Percentiles rank a stretch among this genome's conserved stretches.
Evolutionary conservation across 2,113 vertebrate species (phyloP).

Genomic region (Dicrurus megarhynchus): DNA sequence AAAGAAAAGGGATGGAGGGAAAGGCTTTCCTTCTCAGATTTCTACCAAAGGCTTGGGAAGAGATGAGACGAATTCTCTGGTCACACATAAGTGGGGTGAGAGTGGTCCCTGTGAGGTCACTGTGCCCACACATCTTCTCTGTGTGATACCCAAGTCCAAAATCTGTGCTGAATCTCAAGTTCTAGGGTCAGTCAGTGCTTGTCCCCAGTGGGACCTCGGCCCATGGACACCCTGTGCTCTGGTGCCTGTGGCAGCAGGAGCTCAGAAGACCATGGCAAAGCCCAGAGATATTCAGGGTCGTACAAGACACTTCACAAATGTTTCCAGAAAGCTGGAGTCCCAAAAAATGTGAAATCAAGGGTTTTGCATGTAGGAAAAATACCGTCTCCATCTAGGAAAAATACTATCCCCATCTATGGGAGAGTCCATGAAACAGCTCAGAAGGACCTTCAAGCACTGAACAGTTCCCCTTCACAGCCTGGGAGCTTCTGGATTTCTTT

Average conservation of each 20-base stretch:
- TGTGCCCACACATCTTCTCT: not conserved
- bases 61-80: not conserved
- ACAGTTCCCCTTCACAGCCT: not conserved
- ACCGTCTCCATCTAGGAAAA: slow-evolving; percentile 10
- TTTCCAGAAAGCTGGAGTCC: not conserved
- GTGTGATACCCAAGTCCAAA: not conserved
- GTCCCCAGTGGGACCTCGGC: not conserved
- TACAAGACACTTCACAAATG: not conserved
- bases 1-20: not conserved
- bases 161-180: not conserved
- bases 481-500: not conserved
- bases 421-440: slow-evolving; percentile 7
- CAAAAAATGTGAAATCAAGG: not conserved
- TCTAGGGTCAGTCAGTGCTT: not conserved
- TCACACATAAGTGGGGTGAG: not conserved
- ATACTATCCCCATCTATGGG: slow-evolving; percentile 25
- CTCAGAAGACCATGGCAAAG: not conserved
- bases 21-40: not conserved
- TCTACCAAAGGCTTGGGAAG: not conserved
- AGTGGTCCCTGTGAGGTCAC: not conserved
- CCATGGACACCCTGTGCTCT: not conserved
- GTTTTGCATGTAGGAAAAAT: not conserved
- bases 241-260: not conserved
- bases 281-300: not conserved
- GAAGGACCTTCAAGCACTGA: not conserved